These are phyloP conservation scores for Sinocyclocheilus maitianheensis DNA, from an alignment of 2,113 vertebrate species.

Conservation along the genomic window DNA sequence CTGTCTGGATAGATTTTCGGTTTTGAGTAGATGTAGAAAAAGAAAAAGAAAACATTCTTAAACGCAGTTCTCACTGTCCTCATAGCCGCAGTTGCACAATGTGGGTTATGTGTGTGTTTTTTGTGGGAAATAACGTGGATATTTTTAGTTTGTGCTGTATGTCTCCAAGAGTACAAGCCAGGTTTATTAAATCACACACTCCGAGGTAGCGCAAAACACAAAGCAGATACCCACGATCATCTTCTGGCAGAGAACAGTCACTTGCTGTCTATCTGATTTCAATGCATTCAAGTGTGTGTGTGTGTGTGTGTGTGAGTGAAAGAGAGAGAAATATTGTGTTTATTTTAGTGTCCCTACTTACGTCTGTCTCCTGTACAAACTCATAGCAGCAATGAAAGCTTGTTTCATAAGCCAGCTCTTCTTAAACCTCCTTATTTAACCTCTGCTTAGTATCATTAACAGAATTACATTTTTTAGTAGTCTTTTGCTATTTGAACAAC, in stretches of 20 bases:
- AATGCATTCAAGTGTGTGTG: slow-evolving; percentile 5
- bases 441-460: not conserved
- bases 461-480: not conserved
- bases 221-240: slow-evolving; percentile 12
- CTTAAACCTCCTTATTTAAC: slow-evolving; percentile 14
- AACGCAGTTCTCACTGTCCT: not conserved
- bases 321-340: slow-evolving; percentile 35
- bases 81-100: slow-evolving; percentile 11
- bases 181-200: slow-evolving; percentile 30
- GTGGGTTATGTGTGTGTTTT: not conserved
- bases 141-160: slow-evolving; percentile 27
- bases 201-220: not conserved
- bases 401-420: not conserved
- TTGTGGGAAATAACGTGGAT: slow-evolving; percentile 9
- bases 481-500: not conserved
- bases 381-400: not conserved
- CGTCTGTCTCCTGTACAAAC: not conserved
- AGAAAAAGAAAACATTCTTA: slow-evolving; percentile 14
- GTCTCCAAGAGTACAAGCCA: not conserved
- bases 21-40: not conserved
- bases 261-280: slow-evolving; percentile 20
- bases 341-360: slow-evolving; percentile 22
- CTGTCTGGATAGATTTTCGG: not conserved
- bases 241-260: not conserved
- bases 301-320: slow-evolving; percentile 28